Evolutionary conservation across 1,140 invertebrate genomes (phyloP).

Genomic region (Tyrophagus putrescentiae): DNA sequence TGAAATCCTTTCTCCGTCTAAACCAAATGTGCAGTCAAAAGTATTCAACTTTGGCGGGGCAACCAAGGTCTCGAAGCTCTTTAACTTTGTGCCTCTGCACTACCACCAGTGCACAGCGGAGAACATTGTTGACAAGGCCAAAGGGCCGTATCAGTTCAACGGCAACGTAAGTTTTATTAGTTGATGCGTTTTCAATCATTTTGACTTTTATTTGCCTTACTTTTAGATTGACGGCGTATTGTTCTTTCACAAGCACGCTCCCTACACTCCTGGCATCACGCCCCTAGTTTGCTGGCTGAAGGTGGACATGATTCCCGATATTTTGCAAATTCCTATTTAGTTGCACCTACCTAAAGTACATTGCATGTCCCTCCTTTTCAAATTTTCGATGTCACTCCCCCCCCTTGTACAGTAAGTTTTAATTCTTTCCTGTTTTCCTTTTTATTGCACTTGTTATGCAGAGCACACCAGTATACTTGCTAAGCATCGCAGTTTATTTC

Average conservation of each 20-base stretch:
- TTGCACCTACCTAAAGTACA: too few relatives aligned
- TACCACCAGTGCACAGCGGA: slow-evolving; percentile 34
- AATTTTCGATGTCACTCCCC: too few relatives aligned
- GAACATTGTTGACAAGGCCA: slow-evolving; percentile 25
- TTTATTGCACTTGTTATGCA: not conserved
- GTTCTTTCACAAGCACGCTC: slow-evolving; percentile 61
- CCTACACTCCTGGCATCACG: slow-evolving; percentile 58
- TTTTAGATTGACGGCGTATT: slow-evolving; percentile 52
- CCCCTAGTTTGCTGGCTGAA: slow-evolving; percentile 78
- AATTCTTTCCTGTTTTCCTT: not conserved
- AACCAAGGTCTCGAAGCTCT: too few relatives aligned
- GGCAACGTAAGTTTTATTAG: slow-evolving; percentile 19
- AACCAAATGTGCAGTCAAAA: too few relatives aligned
- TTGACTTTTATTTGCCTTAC: slow-evolving; percentile 11
- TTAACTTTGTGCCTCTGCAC: slow-evolving; percentile 39
- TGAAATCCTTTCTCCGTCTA: too few relatives aligned
- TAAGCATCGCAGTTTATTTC: too few relatives aligned
- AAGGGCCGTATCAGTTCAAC: slow-evolving; percentile 25
- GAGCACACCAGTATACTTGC: too few relatives aligned
- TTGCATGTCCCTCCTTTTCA: too few relatives aligned
- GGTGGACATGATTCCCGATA: slow-evolving; percentile 21
- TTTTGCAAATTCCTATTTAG: slow-evolving; percentile 12
- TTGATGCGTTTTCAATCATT: not conserved
- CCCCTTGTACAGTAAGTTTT: too few relatives aligned
- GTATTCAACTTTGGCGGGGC: too few relatives aligned